These are phyloP conservation scores for Embidobia sp. DNA, from an alignment of 2,888 invertebrate genomes.

Conservation along the genomic window DNA sequence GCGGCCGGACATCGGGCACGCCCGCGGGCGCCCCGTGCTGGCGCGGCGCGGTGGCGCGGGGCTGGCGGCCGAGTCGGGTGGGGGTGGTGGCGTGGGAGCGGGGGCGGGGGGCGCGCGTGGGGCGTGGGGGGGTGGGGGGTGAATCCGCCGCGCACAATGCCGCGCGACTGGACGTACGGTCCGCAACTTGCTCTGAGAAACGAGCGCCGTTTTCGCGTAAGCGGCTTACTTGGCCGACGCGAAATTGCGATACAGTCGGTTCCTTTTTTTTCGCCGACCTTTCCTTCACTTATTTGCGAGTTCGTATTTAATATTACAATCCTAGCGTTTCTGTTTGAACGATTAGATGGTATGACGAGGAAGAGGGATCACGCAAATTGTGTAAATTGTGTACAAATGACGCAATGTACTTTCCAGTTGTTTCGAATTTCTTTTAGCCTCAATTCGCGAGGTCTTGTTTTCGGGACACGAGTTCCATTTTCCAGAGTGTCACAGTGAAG, in stretches of 20 bases:
- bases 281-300: conserved; percentile 27
- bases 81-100: no score
- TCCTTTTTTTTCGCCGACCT: conserved; percentile 16
- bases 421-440: no score
- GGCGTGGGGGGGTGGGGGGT: no score
- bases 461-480: conserved; percentile 6
- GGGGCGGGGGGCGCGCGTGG: no score
- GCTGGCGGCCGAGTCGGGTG: no score
- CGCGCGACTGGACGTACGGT: conserved; percentile 65
- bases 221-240: conserved; percentile 67
- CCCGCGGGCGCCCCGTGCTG: conserved; percentile 45
- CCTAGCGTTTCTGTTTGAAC: conserved; percentile 4
- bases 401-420: no score
- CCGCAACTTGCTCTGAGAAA: conserved; percentile 62
- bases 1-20: no score
- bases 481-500: conserved; percentile 28
- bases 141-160: conserved; percentile 61
- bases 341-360: not conserved
- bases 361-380: no score
- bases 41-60: no score
- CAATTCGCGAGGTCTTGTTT: not conserved
- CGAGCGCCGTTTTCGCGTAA: conserved; percentile 67
- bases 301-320: conserved; percentile 24
- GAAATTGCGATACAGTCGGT: conserved; percentile 66
- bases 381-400: no score